These are phyloP conservation scores for Stenolophus ochropezus DNA, from an alignment of 2,888 invertebrate genomes.

Conservation along the genomic window DNA sequence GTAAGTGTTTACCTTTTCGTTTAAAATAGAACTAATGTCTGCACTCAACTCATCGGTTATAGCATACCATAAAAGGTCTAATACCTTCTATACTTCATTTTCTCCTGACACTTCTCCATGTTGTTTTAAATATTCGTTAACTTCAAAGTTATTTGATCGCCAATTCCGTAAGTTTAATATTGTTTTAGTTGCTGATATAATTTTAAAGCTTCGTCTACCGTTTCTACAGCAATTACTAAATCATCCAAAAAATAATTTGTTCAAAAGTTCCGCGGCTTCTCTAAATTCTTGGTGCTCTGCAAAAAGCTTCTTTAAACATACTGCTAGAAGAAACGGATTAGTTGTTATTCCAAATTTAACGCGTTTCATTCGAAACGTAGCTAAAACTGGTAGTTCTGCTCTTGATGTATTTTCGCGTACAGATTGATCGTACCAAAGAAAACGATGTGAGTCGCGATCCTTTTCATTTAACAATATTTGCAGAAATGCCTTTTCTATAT, in stretches of 20 bases:
- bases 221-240: not conserved
- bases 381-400: not conserved
- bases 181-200: too few relatives aligned
- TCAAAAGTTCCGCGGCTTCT: not conserved
- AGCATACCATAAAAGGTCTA: too few relatives aligned
- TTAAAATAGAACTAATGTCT: too few relatives aligned
- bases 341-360: conserved; percentile 60
- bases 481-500: conserved; percentile 67
- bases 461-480: conserved; percentile 63
- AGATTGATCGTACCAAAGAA: too few relatives aligned
- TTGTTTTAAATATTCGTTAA: too few relatives aligned
- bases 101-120: too few relatives aligned
- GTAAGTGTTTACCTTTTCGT: too few relatives aligned
- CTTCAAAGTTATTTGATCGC: too few relatives aligned
- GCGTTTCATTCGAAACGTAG: conserved; percentile 54
- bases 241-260: not conserved
- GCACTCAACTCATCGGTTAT: not conserved
- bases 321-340: conserved; percentile 52
- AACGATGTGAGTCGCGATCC: too few relatives aligned
- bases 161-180: too few relatives aligned
- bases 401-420: not conserved
- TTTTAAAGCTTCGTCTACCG: not conserved
- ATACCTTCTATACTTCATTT: too few relatives aligned
- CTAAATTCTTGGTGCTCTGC: not conserved
- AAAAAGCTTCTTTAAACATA: conserved; percentile 5